Percentiles rank a stretch among this genome's conserved stretches.
Evolutionary conservation across 2,113 vertebrate species (phyloP).

Genomic region (Origma solitaria): DNA sequence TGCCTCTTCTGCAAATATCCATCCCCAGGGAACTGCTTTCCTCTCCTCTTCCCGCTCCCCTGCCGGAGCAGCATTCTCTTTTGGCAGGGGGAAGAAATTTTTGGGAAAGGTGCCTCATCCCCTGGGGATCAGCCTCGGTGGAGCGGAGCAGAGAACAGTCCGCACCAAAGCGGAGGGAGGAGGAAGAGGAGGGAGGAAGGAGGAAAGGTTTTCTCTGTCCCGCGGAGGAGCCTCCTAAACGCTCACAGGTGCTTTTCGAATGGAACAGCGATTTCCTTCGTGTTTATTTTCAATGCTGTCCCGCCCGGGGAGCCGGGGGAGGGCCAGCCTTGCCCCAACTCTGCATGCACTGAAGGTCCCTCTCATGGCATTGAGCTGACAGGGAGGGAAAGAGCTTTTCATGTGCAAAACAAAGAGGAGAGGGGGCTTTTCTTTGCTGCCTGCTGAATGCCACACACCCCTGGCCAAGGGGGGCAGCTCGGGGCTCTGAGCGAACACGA

Average conservation of each 20-base stretch:
- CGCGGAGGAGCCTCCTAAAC: not conserved
- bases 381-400: constrained; percentile 14
- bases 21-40: not conserved
- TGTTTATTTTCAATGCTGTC: not conserved
- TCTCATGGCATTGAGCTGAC: not conserved
- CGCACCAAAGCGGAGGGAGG: accelerated
- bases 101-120: not conserved
- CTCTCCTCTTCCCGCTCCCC: not conserved
- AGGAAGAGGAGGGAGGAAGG: not conserved
- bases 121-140: not conserved
- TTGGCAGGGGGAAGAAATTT: not conserved
- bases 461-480: constrained; percentile 22
- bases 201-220: not conserved
- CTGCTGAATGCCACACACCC: not conserved
- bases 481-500: not conserved
- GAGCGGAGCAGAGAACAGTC: not conserved
- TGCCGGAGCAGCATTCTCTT: not conserved
- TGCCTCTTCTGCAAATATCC: not conserved
- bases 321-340: not conserved
- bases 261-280: not conserved
- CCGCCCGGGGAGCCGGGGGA: not conserved
- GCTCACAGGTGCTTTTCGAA: not conserved
- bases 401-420: not conserved
- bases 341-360: not conserved
- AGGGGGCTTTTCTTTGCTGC: not conserved